These are phyloP conservation scores for Protosalanx chinensis DNA, from an alignment of 2,797 vertebrate genomes.

Conservation along the genomic window DNA sequence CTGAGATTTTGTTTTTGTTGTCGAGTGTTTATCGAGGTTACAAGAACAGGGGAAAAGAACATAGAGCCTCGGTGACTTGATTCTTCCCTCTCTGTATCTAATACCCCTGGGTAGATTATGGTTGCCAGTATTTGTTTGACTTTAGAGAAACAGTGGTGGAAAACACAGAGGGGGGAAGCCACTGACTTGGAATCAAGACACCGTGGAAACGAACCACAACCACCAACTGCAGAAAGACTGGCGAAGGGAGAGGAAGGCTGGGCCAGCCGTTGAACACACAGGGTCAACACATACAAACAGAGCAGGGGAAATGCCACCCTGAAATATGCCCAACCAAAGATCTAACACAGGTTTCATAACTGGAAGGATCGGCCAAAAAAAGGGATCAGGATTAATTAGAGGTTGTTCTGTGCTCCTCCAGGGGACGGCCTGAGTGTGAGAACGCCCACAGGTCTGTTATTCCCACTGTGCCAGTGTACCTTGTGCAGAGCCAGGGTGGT, in stretches of 20 bases:
- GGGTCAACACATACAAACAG: conserved; percentile 70
- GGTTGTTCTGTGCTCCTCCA: conserved; percentile 30
- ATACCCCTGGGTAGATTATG: conserved; percentile 52
- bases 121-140: conserved; percentile 60
- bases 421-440: conserved; percentile 11
- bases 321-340: conserved; percentile 59
- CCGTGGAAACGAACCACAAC: conserved; percentile 72
- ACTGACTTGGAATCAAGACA: conserved; percentile 58
- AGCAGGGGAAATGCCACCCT: conserved; percentile 64
- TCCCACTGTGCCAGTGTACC: conserved; percentile 47
- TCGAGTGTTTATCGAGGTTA: background rate
- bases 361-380: conserved; percentile 30
- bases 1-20: background rate
- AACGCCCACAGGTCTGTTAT: conserved; percentile 45
- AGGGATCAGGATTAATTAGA: conserved; percentile 44
- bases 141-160: conserved; percentile 48
- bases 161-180: conserved; percentile 49
- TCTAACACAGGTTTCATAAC: conserved; percentile 60
- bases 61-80: conserved; percentile 29
- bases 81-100: conserved; percentile 28
- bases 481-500: conserved; percentile 66
- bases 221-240: conserved; percentile 69
- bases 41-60: conserved; percentile 26
- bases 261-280: conserved; percentile 76
- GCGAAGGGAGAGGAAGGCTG: conserved; percentile 55